Evolutionary conservation across 2,888 invertebrate genomes (phyloP), one percentile per base, ranked within the genome.

Genomic region (Caenorhabditis sulstoni): DNA sequence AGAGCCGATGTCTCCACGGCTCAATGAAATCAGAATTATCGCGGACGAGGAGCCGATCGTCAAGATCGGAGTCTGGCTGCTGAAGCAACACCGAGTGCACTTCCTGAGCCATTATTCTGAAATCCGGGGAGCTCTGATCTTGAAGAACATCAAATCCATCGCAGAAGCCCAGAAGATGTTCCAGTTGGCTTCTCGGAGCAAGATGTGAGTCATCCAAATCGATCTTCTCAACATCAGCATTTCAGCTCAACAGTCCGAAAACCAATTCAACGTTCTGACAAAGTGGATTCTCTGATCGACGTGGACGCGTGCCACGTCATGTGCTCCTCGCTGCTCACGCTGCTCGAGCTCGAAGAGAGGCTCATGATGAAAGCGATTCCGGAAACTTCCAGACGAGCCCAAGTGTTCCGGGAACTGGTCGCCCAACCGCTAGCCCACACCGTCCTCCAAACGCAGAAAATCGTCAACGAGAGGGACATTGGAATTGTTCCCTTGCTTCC

Each of bases 371-470:
- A 73, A 53, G 81, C 82, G 2, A 84, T 84, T 62, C 81, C 84
- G 22, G 81, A 81, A 41, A 84, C 84, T 1, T 79, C 84, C 1
- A 58, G 78, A 66, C 62, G 81, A 59, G 84, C 84, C 2, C 84
- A 84, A 76, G 84, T 85, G 12, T 84, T 84, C 61, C 82, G 83
- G 18, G 84, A 85, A 41, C 75, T 85, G 14, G 78, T 85, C 12
- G 75, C 77, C 7, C 64, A 66, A 44, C 85, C 85, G 7, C 65
- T 85, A 11, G 64, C 77, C 14, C 74, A 65, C 44, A 78, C 78
- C 5, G 67, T 84, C 22, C 64, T 71, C 8, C 80, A 83, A 50
- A 71, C 81, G 14, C 71, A 74, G 44, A 65, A 73, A 41, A 70
- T 78, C 4, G 74, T 84, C 0, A 81, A 84, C 45, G 83, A 83